A percentile compares a stretch with the other conserved stretches of the same genome.
Conservation (phyloP, 2,113 vertebrate genomes). For the Thunnus thynnus region DNA sequence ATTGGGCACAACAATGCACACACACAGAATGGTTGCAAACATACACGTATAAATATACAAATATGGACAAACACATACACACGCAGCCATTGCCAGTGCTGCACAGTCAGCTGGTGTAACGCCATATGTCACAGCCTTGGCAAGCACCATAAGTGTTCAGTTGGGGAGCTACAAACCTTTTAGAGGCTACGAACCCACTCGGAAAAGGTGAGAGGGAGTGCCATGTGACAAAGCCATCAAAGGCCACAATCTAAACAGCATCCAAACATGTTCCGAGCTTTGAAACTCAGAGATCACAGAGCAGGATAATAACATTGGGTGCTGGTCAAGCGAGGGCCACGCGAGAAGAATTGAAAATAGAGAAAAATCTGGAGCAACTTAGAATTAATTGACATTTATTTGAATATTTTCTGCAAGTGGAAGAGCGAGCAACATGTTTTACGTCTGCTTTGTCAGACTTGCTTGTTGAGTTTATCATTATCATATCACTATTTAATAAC, state of each 20-base stretch:
- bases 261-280: too few relatives aligned
- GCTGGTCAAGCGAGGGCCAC: too few relatives aligned
- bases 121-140: slow-evolving; percentile 54
- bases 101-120: slow-evolving; percentile 30
- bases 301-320: too few relatives aligned
- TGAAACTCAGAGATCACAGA: too few relatives aligned
- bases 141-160: slow-evolving; percentile 19
- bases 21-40: not conserved
- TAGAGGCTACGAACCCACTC: not conserved
- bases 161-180: slow-evolving; percentile 2
- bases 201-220: not conserved
- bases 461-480: too few relatives aligned
- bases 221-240: not conserved
- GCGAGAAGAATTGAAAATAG: too few relatives aligned
- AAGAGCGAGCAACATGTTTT: too few relatives aligned
- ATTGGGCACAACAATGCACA: slow-evolving; percentile 8
- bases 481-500: too few relatives aligned
- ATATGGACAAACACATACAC: slow-evolving; percentile 17
- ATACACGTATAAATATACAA: slow-evolving; percentile 5
- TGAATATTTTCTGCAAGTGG: too few relatives aligned
- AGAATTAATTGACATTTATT: too few relatives aligned
- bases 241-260: not conserved
- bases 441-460: too few relatives aligned
- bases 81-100: slow-evolving; percentile 41
- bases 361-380: too few relatives aligned